Conservation (phyloP, 2,113 vertebrate genomes). For the Passer domesticus region DNA sequence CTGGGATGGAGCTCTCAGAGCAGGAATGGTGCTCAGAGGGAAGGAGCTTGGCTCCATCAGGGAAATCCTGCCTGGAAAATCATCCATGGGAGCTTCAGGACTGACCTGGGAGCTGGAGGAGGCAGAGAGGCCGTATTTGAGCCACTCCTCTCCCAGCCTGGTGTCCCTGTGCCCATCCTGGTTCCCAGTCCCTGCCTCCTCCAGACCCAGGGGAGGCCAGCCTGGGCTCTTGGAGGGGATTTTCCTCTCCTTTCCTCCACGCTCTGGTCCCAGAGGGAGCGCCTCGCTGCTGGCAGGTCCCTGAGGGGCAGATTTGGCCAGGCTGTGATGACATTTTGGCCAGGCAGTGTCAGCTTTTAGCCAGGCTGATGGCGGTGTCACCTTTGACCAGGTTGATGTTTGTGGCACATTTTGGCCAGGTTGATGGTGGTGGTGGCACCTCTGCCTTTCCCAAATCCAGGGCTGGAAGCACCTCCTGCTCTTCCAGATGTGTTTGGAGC, state of each 20-base stretch:
- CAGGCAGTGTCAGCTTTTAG: too few species aligned
- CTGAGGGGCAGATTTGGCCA: background rate
- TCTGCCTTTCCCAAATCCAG: background rate
- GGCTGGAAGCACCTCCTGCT: background rate
- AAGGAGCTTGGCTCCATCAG: background rate
- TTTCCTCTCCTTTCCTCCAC: background rate
- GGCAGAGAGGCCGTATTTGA: accelerated
- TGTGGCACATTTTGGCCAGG: too few species aligned
- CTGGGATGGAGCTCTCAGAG: accelerated
- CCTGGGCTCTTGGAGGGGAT: background rate
- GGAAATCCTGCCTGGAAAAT: background rate
- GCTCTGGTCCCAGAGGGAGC: accelerated
- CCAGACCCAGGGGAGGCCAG: accelerated
- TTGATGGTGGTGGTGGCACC: accelerated
- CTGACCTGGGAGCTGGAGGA: background rate
- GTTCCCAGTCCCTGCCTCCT: background rate
- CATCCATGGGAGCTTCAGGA: background rate
- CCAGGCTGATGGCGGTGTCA: too few species aligned
- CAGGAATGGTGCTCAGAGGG: background rate
- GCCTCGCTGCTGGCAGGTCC: accelerated
- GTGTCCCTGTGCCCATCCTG: accelerated
- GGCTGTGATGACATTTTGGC: accelerated
- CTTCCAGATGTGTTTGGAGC: background rate
- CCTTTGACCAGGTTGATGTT: too few species aligned
- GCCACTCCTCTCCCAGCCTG: accelerated